Percentiles rank a stretch among this genome's conserved stretches.
Conservation (phyloP, 2,113 vertebrate genomes). For the Campylomormyrus numenius region DNA sequence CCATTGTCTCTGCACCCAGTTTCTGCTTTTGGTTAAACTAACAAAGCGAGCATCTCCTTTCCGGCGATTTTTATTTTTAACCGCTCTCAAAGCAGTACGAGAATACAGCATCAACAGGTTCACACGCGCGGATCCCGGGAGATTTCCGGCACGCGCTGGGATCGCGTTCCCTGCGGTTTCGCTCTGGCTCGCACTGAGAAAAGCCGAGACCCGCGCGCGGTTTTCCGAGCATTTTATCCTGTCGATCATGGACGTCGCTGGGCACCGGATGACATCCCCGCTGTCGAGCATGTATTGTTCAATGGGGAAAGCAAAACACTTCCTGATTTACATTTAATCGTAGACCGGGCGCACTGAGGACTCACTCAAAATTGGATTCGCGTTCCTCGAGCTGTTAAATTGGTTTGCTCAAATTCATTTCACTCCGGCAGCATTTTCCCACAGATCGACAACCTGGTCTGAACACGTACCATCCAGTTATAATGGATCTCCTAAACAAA, state of each 20-base stretch:
- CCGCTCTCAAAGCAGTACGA: not conserved
- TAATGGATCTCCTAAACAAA: constrained; percentile 7
- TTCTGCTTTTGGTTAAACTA: not conserved
- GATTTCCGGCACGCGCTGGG: too few species aligned
- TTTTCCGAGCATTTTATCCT: not conserved
- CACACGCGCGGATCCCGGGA: not conserved
- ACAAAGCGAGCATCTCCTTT: not conserved
- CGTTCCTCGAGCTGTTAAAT: constrained; percentile 36
- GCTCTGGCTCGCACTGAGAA: not conserved
- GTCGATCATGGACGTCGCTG: not conserved
- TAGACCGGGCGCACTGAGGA: constrained; percentile 53
- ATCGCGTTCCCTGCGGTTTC: not conserved
- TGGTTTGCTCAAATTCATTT: constrained; percentile 27
- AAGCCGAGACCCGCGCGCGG: not conserved
- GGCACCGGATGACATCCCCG: too few species aligned
- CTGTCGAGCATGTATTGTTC: not conserved
- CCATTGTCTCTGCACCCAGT: not conserved
- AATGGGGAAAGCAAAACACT: constrained; percentile 40
- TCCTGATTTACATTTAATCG: constrained; percentile 51
- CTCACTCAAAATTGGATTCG: constrained; percentile 62
- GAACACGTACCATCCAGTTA: not conserved
- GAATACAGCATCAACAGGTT: not conserved
- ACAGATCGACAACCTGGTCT: not conserved
- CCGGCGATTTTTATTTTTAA: not conserved
- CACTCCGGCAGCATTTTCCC: not conserved